Conservation (phyloP, 2,113 vertebrate genomes). For the Tachycineta bicolor region DNA sequence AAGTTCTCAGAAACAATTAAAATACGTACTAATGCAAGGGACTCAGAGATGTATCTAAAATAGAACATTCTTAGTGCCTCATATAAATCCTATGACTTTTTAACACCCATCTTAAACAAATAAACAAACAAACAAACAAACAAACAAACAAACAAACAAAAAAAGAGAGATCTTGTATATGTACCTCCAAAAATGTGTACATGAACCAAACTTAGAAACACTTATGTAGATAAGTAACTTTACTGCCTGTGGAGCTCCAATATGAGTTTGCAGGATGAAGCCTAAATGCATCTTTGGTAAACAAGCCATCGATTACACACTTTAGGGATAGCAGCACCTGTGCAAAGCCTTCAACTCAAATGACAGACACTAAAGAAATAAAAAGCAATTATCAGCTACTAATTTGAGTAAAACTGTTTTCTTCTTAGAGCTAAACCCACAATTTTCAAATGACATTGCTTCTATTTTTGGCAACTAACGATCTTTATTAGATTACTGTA, state of each 20-base stretch:
- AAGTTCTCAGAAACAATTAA: background rate
- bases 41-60: background rate
- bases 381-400: slow-evolving; percentile 69
- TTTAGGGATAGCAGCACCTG: slow-evolving; percentile 68
- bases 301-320: slow-evolving; percentile 73
- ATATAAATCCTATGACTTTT: background rate
- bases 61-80: background rate
- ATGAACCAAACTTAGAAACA: slow-evolving; percentile 41
- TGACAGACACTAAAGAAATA: slow-evolving; percentile 48
- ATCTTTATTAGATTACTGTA: slow-evolving; percentile 47
- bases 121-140: background rate
- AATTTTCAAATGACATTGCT: slow-evolving; percentile 29
- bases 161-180: background rate
- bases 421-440: slow-evolving; percentile 26
- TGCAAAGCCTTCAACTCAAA: slow-evolving; percentile 67
- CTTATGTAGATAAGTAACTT: slow-evolving; percentile 67
- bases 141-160: background rate
- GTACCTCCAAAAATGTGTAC: background rate
- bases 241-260: slow-evolving; percentile 55
- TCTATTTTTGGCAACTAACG: slow-evolving; percentile 16
- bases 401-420: slow-evolving; percentile 66
- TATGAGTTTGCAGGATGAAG: slow-evolving; percentile 63
- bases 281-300: slow-evolving; percentile 67
- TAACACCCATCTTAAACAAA: background rate
- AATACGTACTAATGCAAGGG: background rate